Evolutionary conservation across 2,888 invertebrate species (phyloP).

Genomic region (Chloroclysta siterata): DNA sequence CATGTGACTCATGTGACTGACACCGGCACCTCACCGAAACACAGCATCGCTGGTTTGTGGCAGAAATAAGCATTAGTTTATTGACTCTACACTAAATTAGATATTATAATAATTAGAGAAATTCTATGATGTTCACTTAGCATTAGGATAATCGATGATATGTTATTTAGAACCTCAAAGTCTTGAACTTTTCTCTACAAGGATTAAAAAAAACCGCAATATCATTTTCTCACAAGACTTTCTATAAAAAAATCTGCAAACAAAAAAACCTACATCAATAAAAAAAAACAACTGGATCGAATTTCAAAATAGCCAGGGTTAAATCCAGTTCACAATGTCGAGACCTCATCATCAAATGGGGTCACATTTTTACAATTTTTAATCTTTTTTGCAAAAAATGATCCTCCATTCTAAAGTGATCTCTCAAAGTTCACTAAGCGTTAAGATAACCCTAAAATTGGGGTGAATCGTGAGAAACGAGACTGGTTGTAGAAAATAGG

Average conservation of each 20-base stretch:
- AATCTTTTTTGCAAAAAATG: conserved; percentile 54
- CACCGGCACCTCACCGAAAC: too few species aligned
- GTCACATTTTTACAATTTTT: conserved; percentile 68
- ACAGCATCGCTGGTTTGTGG: too few species aligned
- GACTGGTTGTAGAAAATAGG: conserved; percentile 50
- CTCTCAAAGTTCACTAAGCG: conserved; percentile 63
- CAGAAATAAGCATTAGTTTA: too few species aligned
- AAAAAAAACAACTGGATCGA: conserved; percentile 64
- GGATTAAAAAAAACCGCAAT: background rate
- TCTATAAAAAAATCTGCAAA: conserved; percentile 38
- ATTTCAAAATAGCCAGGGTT: conserved; percentile 79
- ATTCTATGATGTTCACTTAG: too few species aligned
- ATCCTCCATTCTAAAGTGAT: conserved; percentile 73
- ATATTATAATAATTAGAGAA: too few species aligned
- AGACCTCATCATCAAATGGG: conserved; percentile 80
- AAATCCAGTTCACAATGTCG: conserved; percentile 75
- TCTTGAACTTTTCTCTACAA: background rate
- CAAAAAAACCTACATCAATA: conserved; percentile 31
- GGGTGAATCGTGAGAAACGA: conserved; percentile 78
- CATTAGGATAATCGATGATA: too few species aligned
- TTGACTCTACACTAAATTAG: too few species aligned
- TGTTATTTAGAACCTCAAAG: background rate
- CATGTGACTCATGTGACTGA: too few species aligned
- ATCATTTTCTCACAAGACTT: conserved; percentile 43
- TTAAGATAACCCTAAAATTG: conserved; percentile 77